Evolutionary conservation across 2,888 invertebrate genomes (phyloP), one percentile per base, ranked within the genome.

Genomic region (Drosophila mayaguana): DNA sequence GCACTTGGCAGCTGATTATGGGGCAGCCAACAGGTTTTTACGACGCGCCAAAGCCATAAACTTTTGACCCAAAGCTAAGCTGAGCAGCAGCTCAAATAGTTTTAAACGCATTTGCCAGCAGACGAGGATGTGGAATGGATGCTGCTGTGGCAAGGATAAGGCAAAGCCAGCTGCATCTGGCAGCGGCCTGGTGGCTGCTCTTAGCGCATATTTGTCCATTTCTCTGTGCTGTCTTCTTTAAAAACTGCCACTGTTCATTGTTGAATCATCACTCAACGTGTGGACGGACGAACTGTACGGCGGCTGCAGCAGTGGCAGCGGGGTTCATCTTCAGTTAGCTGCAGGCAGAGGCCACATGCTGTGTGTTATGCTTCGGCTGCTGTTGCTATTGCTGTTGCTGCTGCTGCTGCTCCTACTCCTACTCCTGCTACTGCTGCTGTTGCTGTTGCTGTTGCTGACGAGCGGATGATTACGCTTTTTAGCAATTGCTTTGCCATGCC

Each of bases 71-170:
- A 72, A 83, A 85, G 88, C 88, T 77, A 83, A 85, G 63, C 66
- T 66, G 70, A 78, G 83, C 88, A 82, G 82, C 85, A 85, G 77
- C 88, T 85, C 88, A 85, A 85, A 85, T 85, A 85, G 88, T 85
- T 88, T 85, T 83, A 79, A 85, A 79, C 75, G 85, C 85, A 77
- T 66, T 71, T 67, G 64, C 64, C 69, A 78, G 69, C 75, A 57
- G 40, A 18, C 36, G 56, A 64, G 40, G 57, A 48, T 62, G 32
- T 3, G 51, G 40, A 56, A 56, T 55, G 40, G 42, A 2, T 12
- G 20, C 20, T n/a, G 14, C 32, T 8, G 40, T 42, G 32, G n/a
- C 50, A 20, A 18, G 63, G 36, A 53, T 64, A 48, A 57, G 34
- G 16, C 42, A 32, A 36, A 36, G 22, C 20, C 72, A 78, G 16